Evolutionary conservation across 1,140 invertebrate species (phyloP).

Genomic region (Amyelois transitella): DNA sequence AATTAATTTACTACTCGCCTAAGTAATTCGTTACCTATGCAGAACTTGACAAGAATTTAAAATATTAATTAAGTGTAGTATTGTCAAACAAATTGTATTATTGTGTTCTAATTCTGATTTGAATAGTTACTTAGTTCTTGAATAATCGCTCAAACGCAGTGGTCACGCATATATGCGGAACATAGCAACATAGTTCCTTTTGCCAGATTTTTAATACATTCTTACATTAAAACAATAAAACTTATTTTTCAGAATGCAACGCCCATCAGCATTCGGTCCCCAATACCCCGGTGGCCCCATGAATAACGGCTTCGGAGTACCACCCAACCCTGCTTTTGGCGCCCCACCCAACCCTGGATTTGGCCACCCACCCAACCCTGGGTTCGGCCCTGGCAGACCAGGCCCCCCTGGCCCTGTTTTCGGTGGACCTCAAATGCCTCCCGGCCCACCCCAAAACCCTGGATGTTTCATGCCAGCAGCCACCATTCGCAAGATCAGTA

Average conservation of each 20-base stretch:
- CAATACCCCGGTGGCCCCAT: slow-evolving; percentile 6
- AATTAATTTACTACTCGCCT: no score
- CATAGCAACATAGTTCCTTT: no score
- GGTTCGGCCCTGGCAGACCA: neutral
- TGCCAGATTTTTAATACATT: no score
- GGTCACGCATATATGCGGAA: no score
- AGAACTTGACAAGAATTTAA: no score
- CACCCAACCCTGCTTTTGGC: slow-evolving; percentile 2
- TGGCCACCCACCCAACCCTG: neutral
- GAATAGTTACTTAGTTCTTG: no score
- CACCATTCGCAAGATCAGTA: slow-evolving; percentile 26
- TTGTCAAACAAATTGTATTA: no score
- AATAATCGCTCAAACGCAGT: no score
- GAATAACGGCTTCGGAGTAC: slow-evolving; percentile 2
- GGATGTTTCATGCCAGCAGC: slow-evolving; percentile 30
- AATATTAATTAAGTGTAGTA: no score
- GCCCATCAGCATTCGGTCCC: slow-evolving; percentile 15
- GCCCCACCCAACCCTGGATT: neutral
- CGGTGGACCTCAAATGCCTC: neutral
- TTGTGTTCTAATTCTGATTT: no score
- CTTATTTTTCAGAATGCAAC: slow-evolving; percentile 23
- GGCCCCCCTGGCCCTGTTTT: neutral
- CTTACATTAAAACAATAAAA: neutral
- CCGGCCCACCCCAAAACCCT: neutral
- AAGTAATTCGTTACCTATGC: no score